Percentiles rank a stretch among this genome's conserved stretches.
These are phyloP conservation scores for Incurvaria masculella DNA, from an alignment of 2,888 invertebrate species.

Conservation along the genomic window DNA sequence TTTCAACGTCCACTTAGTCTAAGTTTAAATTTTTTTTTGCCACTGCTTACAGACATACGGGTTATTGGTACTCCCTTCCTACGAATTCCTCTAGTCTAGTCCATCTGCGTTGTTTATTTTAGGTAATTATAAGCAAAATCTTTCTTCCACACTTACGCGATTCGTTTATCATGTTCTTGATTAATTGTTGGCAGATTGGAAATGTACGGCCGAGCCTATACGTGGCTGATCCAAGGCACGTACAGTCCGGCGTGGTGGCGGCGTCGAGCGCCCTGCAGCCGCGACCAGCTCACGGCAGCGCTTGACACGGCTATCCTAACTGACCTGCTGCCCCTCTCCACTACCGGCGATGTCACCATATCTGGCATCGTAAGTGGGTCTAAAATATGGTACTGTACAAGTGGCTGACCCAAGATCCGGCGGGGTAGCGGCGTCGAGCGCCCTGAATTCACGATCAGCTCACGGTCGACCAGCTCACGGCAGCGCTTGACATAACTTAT, in stretches of 20 bases:
- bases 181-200: constrained; percentile 71
- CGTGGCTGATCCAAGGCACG: constrained; percentile 93
- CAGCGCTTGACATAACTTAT: constrained; percentile 84
- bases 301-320: constrained; percentile 87
- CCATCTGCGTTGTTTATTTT: too few species aligned
- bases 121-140: too few species aligned
- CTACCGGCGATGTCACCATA: constrained; percentile 81
- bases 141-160: too few species aligned
- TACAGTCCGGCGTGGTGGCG: constrained; percentile 74
- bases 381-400: too few species aligned
- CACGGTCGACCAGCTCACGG: constrained; percentile 71
- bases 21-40: too few species aligned
- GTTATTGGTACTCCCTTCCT: too few species aligned
- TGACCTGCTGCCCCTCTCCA: constrained; percentile 82
- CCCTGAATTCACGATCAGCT: constrained; percentile 70
- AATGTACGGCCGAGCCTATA: constrained; percentile 90
- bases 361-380: constrained; percentile 79
- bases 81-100: too few species aligned
- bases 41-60: too few species aligned
- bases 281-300: constrained; percentile 70
- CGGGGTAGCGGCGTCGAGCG: constrained; percentile 64
- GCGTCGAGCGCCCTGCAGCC: constrained; percentile 63
- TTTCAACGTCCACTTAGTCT: too few species aligned
- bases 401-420: constrained; percentile 87
- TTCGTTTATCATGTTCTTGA: too few species aligned